Evolutionary conservation across 2,888 invertebrate species (phyloP).

Genomic region (Noctuana brunneofusca): DNA sequence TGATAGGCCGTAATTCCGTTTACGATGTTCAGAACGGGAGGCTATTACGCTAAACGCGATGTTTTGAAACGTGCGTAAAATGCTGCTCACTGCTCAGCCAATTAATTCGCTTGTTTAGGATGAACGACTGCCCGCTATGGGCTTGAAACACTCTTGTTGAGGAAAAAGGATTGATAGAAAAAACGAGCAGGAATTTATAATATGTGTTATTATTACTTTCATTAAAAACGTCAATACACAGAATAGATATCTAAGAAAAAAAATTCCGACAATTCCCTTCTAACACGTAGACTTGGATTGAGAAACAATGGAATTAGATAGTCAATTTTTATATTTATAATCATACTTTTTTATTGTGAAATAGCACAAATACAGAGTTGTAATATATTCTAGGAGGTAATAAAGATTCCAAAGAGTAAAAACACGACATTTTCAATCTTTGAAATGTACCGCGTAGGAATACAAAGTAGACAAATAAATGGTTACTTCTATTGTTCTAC

Average conservation of each 20-base stretch:
- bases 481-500: slow-evolving; percentile 14
- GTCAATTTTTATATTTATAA: too few species aligned
- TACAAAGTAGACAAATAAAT: slow-evolving; percentile 13
- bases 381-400: not conserved
- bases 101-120: slow-evolving; percentile 55
- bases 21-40: slow-evolving; percentile 34
- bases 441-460: slow-evolving; percentile 7
- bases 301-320: too few species aligned
- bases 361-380: too few species aligned
- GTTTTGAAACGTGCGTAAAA: slow-evolving; percentile 53
- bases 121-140: slow-evolving; percentile 35
- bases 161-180: not conserved
- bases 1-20: slow-evolving; percentile 33
- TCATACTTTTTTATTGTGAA: too few species aligned
- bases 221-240: not conserved
- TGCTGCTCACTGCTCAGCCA: slow-evolving; percentile 45
- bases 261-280: too few species aligned
- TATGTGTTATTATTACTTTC: too few species aligned
- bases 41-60: slow-evolving; percentile 40
- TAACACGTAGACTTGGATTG: too few species aligned
- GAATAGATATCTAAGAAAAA: not conserved
- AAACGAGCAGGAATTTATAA: too few species aligned
- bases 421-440: not conserved
- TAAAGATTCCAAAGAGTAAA: slow-evolving; percentile 8
- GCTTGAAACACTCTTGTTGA: slow-evolving; percentile 13